Conservation (phyloP, 2,797 vertebrate genomes). For the Bradypodion pumilum region DNA sequence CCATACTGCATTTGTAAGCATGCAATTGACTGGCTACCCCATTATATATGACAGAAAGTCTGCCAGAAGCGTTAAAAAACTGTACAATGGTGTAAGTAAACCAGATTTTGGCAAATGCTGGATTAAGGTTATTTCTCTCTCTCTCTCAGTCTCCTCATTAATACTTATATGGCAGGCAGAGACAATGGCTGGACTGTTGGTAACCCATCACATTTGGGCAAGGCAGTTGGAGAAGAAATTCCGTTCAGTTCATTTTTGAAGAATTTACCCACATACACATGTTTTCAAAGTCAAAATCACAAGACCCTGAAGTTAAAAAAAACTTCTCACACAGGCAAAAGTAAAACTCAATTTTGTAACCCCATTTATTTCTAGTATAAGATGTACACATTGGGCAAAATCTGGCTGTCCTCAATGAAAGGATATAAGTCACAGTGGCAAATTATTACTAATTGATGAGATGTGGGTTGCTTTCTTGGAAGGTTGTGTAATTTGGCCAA, state of each 20-base stretch:
- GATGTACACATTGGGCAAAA: neutral
- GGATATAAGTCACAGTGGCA: too few relatives aligned
- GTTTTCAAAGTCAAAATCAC: neutral
- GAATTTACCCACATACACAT: neutral
- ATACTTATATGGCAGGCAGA: neutral
- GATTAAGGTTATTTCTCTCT: neutral
- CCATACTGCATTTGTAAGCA: too few relatives aligned
- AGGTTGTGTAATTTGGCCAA: too few relatives aligned
- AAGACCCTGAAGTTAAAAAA: neutral
- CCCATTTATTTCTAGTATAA: neutral
- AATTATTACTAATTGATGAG: too few relatives aligned
- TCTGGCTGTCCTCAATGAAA: neutral
- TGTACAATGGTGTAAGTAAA: too few relatives aligned
- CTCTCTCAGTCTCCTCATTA: neutral
- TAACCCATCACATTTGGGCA: neutral
- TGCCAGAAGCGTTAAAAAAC: too few relatives aligned
- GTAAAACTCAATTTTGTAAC: neutral
- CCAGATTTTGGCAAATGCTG: neutral
- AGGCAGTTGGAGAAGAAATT: neutral
- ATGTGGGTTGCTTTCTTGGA: too few relatives aligned
- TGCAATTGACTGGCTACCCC: too few relatives aligned
- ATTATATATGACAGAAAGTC: too few relatives aligned
- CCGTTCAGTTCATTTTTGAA: neutral
- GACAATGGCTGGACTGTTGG: neutral
- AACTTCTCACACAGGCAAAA: neutral